phyloP scores from a whole-genome alignment of 2,888 invertebrate species.

The Drosophila putrida region DNA sequence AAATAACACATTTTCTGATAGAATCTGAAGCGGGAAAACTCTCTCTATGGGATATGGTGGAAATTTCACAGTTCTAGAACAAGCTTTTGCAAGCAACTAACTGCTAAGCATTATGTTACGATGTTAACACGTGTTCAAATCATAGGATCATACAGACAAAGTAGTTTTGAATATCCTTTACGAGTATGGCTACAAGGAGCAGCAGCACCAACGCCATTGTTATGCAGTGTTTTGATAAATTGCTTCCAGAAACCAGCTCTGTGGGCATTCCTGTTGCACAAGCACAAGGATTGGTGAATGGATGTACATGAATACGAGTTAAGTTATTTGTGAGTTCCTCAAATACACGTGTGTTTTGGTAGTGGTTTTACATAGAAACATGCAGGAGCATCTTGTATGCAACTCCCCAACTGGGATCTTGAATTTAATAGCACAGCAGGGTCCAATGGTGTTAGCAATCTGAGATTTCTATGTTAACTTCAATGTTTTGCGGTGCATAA shows the following conservation, averaged over 20 bases:
- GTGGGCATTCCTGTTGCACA: constrained; percentile 18
- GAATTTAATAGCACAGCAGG: constrained; percentile 15
- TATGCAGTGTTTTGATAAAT: constrained; percentile 71
- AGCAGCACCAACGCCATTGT: constrained; percentile 44
- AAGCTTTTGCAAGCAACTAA: constrained; percentile 1
- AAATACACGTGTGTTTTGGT: constrained; percentile 34
- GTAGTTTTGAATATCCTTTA: constrained; percentile 67
- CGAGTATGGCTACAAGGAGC: constrained; percentile 20
- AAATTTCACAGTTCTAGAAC: background rate
- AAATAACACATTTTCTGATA: no score
- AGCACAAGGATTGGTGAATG: background rate
- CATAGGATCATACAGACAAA: constrained; percentile 47
- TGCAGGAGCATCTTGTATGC: background rate
- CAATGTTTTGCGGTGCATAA: background rate
- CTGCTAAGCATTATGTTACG: constrained; percentile 39
- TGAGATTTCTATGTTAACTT: background rate
- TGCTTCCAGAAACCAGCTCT: constrained; percentile 43
- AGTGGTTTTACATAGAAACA: constrained; percentile 22
- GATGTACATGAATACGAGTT: constrained; percentile 6
- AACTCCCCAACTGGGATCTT: background rate
- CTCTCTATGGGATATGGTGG: no score
- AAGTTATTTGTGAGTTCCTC: constrained; percentile 36
- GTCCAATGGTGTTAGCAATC: constrained; percentile 2
- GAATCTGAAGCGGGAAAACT: no score
- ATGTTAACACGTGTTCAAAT: constrained; percentile 70